Percentiles rank a stretch among this genome's conserved stretches.
phyloP scores from a whole-genome alignment of 2,888 invertebrate genomes.

The Leptopilina syphax region DNA sequence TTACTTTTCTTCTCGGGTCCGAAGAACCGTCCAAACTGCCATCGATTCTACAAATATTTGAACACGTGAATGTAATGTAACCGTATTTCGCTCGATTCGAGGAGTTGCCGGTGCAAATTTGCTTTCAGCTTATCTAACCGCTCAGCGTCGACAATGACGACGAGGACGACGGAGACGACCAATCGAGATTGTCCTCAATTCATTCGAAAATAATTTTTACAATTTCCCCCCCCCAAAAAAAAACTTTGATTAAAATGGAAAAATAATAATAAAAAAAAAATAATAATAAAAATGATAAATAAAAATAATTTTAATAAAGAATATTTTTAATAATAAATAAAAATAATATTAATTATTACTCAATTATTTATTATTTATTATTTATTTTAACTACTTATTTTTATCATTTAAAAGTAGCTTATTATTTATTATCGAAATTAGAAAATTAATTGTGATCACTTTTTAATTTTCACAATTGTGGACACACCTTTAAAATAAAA shows the following conservation, averaged over 20 bases:
- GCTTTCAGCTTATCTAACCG: slow-evolving; percentile 61
- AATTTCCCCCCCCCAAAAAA: background rate
- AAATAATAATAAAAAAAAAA: too few species aligned
- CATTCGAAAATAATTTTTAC: background rate
- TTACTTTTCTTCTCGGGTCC: background rate
- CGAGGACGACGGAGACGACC: background rate
- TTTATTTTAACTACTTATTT: too few species aligned
- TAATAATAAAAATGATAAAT: too few species aligned
- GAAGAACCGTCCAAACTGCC: slow-evolving; percentile 42
- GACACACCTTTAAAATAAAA: too few species aligned
- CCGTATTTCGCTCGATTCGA: slow-evolving; percentile 59
- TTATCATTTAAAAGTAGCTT: too few species aligned
- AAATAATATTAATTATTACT: too few species aligned
- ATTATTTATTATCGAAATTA: too few species aligned
- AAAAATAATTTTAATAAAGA: too few species aligned
- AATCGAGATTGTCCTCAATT: background rate
- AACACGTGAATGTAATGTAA: slow-evolving; percentile 56
- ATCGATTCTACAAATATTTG: slow-evolving; percentile 66
- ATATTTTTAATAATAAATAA: too few species aligned
- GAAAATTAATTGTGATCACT: too few species aligned
- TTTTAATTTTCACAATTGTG: too few species aligned
- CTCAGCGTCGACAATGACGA: background rate
- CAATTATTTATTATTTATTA: too few species aligned
- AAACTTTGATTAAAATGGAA: background rate
- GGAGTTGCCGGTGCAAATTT: slow-evolving; percentile 61